A percentile compares a stretch with the other conserved stretches of the same genome.
Conservation (phyloP, 2,888 invertebrate genomes). For the Carpatolechia fugitivella region DNA sequence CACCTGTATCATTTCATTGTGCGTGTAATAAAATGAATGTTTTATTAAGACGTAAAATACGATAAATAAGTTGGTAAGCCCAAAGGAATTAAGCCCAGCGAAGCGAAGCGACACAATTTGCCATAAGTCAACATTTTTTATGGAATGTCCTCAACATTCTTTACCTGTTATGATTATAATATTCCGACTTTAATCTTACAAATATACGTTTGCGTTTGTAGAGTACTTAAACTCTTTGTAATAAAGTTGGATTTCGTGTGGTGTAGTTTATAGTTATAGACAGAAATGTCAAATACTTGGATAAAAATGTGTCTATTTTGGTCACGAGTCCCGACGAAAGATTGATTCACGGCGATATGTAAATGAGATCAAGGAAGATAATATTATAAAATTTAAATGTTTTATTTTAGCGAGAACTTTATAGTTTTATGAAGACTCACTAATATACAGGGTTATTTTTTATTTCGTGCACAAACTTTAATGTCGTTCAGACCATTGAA, state of each 20-base stretch:
- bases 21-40: constrained; percentile 34
- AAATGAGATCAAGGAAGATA: not conserved
- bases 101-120: constrained; percentile 48
- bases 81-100: constrained; percentile 48
- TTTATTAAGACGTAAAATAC: constrained; percentile 37
- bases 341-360: not conserved
- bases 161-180: constrained; percentile 22
- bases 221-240: not conserved
- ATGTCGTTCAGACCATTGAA: too few species aligned
- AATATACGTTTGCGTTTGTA: constrained; percentile 7
- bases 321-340: not conserved
- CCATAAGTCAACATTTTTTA: constrained; percentile 51
- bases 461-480: too few species aligned
- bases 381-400: not conserved
- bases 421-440: too few species aligned
- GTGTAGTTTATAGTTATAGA: not conserved
- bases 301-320: not conserved
- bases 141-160: constrained; percentile 32
- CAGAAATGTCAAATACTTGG: constrained; percentile 10
- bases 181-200: constrained; percentile 24
- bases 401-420: too few species aligned
- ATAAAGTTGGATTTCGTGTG: not conserved
- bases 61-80: constrained; percentile 23
- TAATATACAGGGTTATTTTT: too few species aligned
- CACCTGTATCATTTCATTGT: constrained; percentile 26